A percentile compares a stretch with the other conserved stretches of the same genome.
Evolutionary conservation across 2,797 vertebrate genomes (phyloP).

Genomic region (Melanotaenia parkinsoni): DNA sequence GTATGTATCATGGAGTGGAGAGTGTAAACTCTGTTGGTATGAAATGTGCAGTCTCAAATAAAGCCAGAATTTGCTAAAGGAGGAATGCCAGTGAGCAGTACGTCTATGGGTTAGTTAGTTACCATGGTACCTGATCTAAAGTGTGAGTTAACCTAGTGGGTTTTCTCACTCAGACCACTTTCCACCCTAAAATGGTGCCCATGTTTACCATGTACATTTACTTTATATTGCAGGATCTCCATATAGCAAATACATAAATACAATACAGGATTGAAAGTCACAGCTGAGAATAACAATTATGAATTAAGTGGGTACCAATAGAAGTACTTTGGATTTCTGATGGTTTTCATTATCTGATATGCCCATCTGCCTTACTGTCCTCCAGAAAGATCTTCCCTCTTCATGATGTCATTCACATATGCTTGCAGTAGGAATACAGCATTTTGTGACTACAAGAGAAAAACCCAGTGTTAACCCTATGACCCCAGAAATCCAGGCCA

Average conservation of each 20-base stretch:
- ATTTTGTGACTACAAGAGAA: neutral
- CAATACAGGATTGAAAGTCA: neutral
- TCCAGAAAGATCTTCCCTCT: conserved; percentile 17
- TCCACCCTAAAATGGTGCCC: neutral
- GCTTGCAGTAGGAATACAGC: conserved; percentile 6
- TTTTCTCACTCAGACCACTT: neutral
- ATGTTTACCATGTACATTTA: neutral
- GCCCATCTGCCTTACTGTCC: conserved; percentile 20
- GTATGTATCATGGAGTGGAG: no score
- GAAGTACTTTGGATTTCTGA: conserved; percentile 6
- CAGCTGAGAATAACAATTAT: neutral
- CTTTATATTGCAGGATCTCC: neutral
- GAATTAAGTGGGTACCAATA: neutral
- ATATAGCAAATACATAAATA: neutral
- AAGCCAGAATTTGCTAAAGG: no score
- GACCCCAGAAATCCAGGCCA: conserved; percentile 13
- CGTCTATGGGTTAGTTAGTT: no score
- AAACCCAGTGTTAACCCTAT: conserved; percentile 8
- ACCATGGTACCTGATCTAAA: no score
- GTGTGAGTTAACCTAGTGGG: neutral
- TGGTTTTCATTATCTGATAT: conserved; percentile 6
- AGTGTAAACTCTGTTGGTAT: no score
- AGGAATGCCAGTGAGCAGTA: no score
- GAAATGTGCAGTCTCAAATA: no score
- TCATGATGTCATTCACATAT: conserved; percentile 33